Evolutionary conservation across 2,888 invertebrate genomes (phyloP).

Genomic region (Hypena proboscidalis): DNA sequence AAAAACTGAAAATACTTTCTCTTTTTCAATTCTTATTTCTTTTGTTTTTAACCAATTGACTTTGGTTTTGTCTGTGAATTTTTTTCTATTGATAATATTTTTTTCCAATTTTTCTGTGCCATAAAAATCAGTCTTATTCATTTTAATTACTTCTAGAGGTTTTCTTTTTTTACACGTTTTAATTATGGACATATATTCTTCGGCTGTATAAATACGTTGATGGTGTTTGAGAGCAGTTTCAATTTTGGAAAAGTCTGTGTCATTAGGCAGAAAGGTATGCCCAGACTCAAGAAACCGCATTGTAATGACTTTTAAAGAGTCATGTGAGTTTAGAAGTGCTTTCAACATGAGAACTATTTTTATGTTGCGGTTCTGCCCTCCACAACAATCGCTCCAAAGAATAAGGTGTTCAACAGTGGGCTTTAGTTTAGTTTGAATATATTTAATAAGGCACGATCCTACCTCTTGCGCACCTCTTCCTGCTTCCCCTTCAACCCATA

Average conservation of each 20-base stretch:
- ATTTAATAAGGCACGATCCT: conserved; percentile 6
- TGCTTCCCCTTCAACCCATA: conserved; percentile 10
- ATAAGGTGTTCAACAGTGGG: conserved; percentile 4
- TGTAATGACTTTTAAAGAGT: conserved; percentile 9
- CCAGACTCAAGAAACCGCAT: conserved; percentile 16
- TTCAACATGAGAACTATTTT: too few species aligned
- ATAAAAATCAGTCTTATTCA: background rate
- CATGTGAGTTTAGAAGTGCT: conserved; percentile 12
- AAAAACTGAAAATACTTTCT: too few species aligned
- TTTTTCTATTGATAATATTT: too few species aligned
- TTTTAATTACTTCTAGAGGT: background rate
- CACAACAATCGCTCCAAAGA: conserved; percentile 13
- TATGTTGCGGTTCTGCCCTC: conserved; percentile 18
- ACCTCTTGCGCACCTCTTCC: conserved; percentile 9
- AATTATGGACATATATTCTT: conserved; percentile 4
- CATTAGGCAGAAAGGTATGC: conserved; percentile 15
- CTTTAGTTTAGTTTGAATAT: conserved; percentile 5
- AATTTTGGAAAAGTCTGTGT: conserved; percentile 13
- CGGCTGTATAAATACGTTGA: conserved; percentile 9
- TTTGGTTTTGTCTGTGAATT: too few species aligned
- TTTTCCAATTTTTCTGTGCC: too few species aligned
- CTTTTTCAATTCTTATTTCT: too few species aligned
- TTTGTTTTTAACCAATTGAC: too few species aligned
- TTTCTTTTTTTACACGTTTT: background rate
- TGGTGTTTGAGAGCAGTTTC: conserved; percentile 8